Evolutionary conservation across 2,113 vertebrate genomes (phyloP).

Genomic region (Oryzias woworae): DNA sequence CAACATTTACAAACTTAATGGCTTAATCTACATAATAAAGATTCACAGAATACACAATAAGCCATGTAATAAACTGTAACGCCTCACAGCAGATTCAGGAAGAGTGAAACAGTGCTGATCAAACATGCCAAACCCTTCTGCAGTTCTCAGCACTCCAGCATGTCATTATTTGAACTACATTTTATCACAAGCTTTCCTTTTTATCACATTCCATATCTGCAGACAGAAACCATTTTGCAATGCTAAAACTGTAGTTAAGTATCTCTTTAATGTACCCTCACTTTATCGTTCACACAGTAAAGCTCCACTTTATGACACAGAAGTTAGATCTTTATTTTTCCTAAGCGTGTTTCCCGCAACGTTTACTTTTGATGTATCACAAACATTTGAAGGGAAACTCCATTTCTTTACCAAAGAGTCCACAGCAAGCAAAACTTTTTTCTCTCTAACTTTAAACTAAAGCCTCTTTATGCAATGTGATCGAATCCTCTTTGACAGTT

Average conservation of each 20-base stretch:
- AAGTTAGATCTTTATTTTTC: not conserved
- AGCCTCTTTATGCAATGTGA: slow-evolving; percentile 3
- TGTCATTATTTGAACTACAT: too few species aligned
- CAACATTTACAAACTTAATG: too few species aligned
- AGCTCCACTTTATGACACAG: not conserved
- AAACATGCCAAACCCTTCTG: too few species aligned
- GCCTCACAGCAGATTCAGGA: too few species aligned
- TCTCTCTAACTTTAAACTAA: slow-evolving; percentile 17
- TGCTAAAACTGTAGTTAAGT: not conserved
- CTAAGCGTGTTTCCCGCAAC: not conserved
- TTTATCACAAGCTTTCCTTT: too few species aligned
- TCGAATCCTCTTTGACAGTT: slow-evolving; percentile 29
- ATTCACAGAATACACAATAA: too few species aligned
- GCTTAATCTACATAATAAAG: too few species aligned
- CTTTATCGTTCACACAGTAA: not conserved
- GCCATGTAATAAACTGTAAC: too few species aligned
- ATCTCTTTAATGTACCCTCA: not conserved
- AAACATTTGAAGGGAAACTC: slow-evolving; percentile 7
- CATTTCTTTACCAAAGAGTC: slow-evolving; percentile 2
- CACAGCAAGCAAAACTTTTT: not conserved
- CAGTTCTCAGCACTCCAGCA: too few species aligned
- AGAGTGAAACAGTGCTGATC: too few species aligned
- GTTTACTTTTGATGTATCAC: not conserved
- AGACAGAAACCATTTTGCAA: too few species aligned
- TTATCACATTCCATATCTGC: too few species aligned